Evolutionary conservation across 1,140 invertebrate species (phyloP), one percentile per base, ranked within the genome.

Genomic region (Glomeris maerens): DNA sequence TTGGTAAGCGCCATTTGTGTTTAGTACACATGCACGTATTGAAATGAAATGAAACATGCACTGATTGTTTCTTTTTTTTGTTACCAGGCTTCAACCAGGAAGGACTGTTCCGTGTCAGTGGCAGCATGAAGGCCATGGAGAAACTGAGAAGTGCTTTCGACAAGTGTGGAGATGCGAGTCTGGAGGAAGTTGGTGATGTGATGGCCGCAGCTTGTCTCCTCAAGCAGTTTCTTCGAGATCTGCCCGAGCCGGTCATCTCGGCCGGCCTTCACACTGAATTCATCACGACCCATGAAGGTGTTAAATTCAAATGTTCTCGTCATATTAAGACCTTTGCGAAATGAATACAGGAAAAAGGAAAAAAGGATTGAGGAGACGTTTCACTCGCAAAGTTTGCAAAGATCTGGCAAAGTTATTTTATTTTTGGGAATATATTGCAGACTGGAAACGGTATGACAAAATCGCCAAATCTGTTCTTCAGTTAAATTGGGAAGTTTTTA

Each of bases 91-190:
- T 65, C 22, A 55, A 62, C 27, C 57, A 62, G n/a, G 65, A 68
- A 54, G 65, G 67, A 7, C 59, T 72, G n/a, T 71, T 71, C 51
- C 55, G 66, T 39, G 59, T 69, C 14, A 67, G 60, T 57, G 69
- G 67, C 3, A 69, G 64, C 52, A 57, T 61, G 17, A 57, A 57
- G 46, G 56, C 64, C 3, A 60, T 72, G 22, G 68, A 71, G 31
- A 67, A 62, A 47, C 52, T 71, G n/a, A 60, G 59, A 48, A 50
- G 45, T 4, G 58, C 61, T 25, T 70, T 71, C 60, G 66, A 69
- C 39, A 44, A 50, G 14, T 58, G 54, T 41, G 66, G 68, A 5
- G 66, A 72, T 61, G 68, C 67, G 27, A 58, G 67, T 47, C 49
- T 72, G 13, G 62, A 68, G 48, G 41, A 47, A 20, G 45, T 41